phyloP scores from a whole-genome alignment of 2,797 vertebrate genomes.

The Sebastes kiyomatsui region DNA sequence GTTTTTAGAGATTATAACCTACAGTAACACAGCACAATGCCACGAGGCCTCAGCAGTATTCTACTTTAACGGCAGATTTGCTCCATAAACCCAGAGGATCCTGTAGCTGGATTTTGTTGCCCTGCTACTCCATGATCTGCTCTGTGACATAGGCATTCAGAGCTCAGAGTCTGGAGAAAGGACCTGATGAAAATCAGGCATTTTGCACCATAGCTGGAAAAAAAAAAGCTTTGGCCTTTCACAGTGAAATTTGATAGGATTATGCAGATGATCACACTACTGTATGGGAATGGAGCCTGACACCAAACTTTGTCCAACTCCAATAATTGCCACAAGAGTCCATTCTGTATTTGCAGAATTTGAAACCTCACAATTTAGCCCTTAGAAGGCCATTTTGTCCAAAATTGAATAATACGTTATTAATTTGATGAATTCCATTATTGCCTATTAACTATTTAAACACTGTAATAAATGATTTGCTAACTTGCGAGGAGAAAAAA shows the following conservation, averaged over 20 bases:
- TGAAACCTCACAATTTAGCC: constrained; percentile 37
- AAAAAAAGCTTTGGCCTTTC: constrained; percentile 46
- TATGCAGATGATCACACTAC: constrained; percentile 63
- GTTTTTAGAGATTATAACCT: constrained; percentile 76
- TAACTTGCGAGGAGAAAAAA: constrained; percentile 22
- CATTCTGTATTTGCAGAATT: constrained; percentile 41
- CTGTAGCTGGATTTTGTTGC: constrained; percentile 56
- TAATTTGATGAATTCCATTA: constrained; percentile 56
- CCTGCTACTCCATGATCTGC: constrained; percentile 38
- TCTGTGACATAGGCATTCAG: constrained; percentile 54
- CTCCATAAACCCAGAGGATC: constrained; percentile 57
- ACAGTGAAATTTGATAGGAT: constrained; percentile 68
- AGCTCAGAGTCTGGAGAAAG: constrained; percentile 29
- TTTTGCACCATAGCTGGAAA: constrained; percentile 39
- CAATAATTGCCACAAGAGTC: constrained; percentile 39
- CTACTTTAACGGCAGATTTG: constrained; percentile 64
- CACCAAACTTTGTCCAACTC: constrained; percentile 51
- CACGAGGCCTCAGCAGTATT: constrained; percentile 61
- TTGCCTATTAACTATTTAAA: constrained; percentile 64
- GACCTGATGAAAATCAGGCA: constrained; percentile 56
- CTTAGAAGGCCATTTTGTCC: constrained; percentile 34
- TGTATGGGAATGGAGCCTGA: constrained; percentile 29
- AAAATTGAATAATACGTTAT: constrained; percentile 51
- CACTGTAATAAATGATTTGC: constrained; percentile 47
- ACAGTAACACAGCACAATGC: constrained; percentile 55